A percentile compares a stretch with the other conserved stretches of the same genome.
phyloP scores from a whole-genome alignment of 1,140 invertebrate species.

The Drosophila sproati region DNA sequence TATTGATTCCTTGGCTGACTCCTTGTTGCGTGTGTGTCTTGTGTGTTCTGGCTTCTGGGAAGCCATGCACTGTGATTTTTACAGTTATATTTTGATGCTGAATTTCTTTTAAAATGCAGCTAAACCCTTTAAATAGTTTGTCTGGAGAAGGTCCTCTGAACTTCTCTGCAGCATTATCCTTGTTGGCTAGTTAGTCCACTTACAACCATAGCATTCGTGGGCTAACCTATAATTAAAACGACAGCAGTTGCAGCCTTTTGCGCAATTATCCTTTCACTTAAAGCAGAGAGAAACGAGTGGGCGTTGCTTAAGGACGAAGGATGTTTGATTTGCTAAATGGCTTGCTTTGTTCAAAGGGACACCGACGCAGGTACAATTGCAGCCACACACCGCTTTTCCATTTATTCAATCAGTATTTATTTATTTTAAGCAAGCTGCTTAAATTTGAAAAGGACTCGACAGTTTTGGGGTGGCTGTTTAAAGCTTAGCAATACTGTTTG shows the following conservation, averaged over 20 bases:
- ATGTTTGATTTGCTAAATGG: constrained; percentile 42
- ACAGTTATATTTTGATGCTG: constrained; percentile 21
- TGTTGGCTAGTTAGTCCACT: not conserved
- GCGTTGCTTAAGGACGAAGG: constrained; percentile 25
- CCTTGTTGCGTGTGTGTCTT: constrained; percentile 43
- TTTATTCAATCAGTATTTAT: not conserved
- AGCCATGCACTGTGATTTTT: constrained; percentile 17
- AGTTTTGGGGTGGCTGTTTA: not conserved
- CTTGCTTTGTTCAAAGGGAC: not conserved
- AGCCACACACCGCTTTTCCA: not conserved
- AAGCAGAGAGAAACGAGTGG: not conserved
- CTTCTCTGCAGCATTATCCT: constrained; percentile 6
- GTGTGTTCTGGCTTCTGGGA: constrained; percentile 38
- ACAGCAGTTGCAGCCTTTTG: constrained; percentile 26
- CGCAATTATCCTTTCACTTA: constrained; percentile 41
- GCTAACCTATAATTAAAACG: constrained; percentile 37
- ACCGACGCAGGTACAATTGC: not conserved
- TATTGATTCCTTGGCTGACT: constrained; percentile 17
- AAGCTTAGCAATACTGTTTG: not conserved
- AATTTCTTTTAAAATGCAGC: not conserved
- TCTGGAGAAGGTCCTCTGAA: not conserved
- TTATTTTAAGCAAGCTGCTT: not conserved
- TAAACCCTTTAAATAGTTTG: constrained; percentile 18
- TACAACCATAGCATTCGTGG: not conserved
- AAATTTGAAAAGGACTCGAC: not conserved